Evolutionary conservation across 2,888 invertebrate genomes (phyloP).

Genomic region (Cosmia trapezina): DNA sequence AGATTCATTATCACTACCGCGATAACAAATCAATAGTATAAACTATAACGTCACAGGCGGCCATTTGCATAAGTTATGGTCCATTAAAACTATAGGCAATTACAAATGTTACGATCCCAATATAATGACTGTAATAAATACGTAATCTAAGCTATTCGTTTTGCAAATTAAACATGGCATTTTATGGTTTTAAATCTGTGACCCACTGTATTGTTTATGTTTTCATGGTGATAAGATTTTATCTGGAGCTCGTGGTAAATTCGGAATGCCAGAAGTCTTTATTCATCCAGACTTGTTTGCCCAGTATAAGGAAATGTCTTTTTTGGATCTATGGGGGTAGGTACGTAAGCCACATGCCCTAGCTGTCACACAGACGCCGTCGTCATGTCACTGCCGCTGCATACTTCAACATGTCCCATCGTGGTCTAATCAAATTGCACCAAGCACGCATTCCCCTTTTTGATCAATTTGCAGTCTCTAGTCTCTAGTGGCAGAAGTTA

Average conservation of each 20-base stretch:
- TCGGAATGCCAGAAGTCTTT: neutral
- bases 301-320: too few relatives aligned
- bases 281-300: neutral
- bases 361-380: neutral
- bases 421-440: neutral
- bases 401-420: neutral
- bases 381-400: neutral
- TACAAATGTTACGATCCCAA: slow-evolving; percentile 56
- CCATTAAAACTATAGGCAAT: slow-evolving; percentile 57
- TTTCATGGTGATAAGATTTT: slow-evolving; percentile 24
- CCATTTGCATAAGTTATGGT: slow-evolving; percentile 58
- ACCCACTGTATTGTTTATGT: slow-evolving; percentile 42
- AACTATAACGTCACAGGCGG: slow-evolving; percentile 40
- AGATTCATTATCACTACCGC: slow-evolving; percentile 19
- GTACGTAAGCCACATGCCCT: too few relatives aligned
- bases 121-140: slow-evolving; percentile 43
- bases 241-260: neutral
- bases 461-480: neutral
- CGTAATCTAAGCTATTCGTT: slow-evolving; percentile 48
- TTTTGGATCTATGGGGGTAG: neutral
- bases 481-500: neutral
- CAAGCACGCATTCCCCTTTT: too few relatives aligned
- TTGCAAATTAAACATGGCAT: slow-evolving; percentile 51
- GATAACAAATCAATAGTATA: slow-evolving; percentile 48
- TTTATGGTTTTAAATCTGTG: slow-evolving; percentile 49